Conservation (phyloP, 2,888 invertebrate species). For the Endomychus coccineus region DNA sequence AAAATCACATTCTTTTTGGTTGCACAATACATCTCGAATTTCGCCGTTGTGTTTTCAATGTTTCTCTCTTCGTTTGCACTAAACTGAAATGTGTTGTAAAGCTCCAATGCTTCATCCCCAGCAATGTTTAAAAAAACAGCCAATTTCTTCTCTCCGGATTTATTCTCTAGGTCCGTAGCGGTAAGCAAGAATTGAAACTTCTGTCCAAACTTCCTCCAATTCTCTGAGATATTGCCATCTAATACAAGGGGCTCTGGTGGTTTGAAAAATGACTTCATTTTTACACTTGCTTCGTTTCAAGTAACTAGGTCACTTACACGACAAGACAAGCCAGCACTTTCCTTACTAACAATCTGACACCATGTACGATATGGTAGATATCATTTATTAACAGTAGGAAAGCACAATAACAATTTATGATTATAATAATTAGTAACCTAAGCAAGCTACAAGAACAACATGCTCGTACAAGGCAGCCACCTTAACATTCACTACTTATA, state of each 20-base stretch:
- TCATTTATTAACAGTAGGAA: too few species aligned
- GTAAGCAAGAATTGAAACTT: background rate
- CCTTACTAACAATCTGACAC: too few species aligned
- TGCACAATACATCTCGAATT: conserved; percentile 3
- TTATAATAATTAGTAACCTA: too few species aligned
- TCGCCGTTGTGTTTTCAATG: background rate
- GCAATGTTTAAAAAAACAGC: background rate
- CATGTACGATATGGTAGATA: too few species aligned
- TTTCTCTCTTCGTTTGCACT: background rate
- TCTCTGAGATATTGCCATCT: conserved; percentile 1
- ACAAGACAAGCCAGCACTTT: too few species aligned
- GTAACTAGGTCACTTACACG: too few species aligned
- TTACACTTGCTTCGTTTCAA: too few species aligned
- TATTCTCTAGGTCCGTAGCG: background rate
- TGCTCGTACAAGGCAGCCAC: too few species aligned
- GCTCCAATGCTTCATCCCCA: background rate
- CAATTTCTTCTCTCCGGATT: background rate
- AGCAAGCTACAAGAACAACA: too few species aligned
- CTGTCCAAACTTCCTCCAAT: background rate
- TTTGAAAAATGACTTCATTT: too few species aligned
- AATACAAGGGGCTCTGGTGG: background rate
- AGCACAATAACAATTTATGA: too few species aligned
- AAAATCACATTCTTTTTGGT: conserved; percentile 4
- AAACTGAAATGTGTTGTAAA: conserved; percentile 1
- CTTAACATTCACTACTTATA: too few species aligned